Percentiles rank a stretch among this genome's conserved stretches.
Evolutionary conservation across 2,797 vertebrate species (phyloP).

Genomic region (Sebastolobus altivelis): DNA sequence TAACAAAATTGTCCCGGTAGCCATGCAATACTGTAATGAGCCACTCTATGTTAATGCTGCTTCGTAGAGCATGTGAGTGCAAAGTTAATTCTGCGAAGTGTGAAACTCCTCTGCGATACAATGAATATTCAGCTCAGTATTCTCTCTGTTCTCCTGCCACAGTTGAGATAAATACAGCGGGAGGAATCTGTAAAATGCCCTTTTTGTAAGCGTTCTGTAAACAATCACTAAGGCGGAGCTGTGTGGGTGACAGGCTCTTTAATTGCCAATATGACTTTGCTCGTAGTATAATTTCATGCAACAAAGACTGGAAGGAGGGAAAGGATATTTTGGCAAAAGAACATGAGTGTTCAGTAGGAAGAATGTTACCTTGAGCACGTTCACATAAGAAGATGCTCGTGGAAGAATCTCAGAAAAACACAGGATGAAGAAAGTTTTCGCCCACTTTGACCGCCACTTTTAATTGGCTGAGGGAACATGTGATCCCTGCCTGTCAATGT

Average conservation of each 20-base stretch:
- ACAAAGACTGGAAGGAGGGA: constrained; percentile 17
- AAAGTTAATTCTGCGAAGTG: constrained; percentile 64
- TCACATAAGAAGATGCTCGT: constrained; percentile 4
- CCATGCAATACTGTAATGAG: constrained; percentile 80
- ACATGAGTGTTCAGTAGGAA: background rate
- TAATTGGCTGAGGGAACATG: constrained; percentile 68
- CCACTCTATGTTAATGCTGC: constrained; percentile 78
- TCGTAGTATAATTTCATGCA: constrained; percentile 45
- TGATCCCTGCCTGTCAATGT: constrained; percentile 66
- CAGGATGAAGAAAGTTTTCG: constrained; percentile 43
- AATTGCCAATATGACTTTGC: constrained; percentile 67
- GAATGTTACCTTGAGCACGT: constrained; percentile 10
- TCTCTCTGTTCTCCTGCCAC: constrained; percentile 39
- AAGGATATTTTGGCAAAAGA: constrained; percentile 27
- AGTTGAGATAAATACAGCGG: constrained; percentile 55
- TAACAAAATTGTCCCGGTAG: constrained; percentile 76
- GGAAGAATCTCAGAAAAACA: constrained; percentile 9
- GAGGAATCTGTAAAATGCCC: constrained; percentile 48
- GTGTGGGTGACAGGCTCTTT: constrained; percentile 47
- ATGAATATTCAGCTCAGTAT: constrained; percentile 56
- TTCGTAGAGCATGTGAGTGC: constrained; percentile 59
- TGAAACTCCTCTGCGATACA: constrained; percentile 43
- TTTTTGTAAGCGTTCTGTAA: constrained; percentile 57
- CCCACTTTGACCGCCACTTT: constrained; percentile 57
- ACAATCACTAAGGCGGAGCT: constrained; percentile 43